Conservation (phyloP, 2,113 vertebrate species). For the Monopterus albus region DNA sequence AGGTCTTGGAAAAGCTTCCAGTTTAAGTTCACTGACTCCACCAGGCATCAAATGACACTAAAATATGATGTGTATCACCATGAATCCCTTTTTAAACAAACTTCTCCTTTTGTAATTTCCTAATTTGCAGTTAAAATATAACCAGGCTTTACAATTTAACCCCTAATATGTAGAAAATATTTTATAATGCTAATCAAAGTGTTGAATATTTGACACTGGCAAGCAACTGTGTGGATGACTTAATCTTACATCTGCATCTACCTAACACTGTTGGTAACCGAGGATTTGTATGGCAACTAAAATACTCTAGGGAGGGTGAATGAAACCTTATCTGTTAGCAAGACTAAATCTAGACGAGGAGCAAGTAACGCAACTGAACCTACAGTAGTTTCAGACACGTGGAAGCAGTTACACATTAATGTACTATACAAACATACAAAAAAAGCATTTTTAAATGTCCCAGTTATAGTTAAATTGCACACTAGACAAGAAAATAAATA, state of each 20-base stretch:
- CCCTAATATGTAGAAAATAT: constrained; percentile 19
- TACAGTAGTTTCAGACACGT: constrained; percentile 83
- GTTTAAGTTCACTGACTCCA: constrained; percentile 30
- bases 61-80: constrained; percentile 14
- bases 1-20: constrained; percentile 36
- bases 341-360: constrained; percentile 58
- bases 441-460: constrained; percentile 74
- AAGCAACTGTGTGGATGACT: constrained; percentile 9
- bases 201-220: neutral
- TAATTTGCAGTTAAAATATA: constrained; percentile 9
- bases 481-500: constrained; percentile 84
- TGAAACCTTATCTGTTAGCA: constrained; percentile 37
- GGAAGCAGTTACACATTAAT: constrained; percentile 77
- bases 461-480: constrained; percentile 84
- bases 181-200: constrained; percentile 23
- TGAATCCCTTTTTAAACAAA: constrained; percentile 14
- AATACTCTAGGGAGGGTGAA: constrained; percentile 19
- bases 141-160: constrained; percentile 22
- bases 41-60: constrained; percentile 28
- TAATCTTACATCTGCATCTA: constrained; percentile 8
- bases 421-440: constrained; percentile 72
- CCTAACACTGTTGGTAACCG: neutral
- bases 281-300: constrained; percentile 31
- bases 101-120: constrained; percentile 9
- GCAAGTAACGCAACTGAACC: constrained; percentile 63